These are phyloP conservation scores for Coregonus suidteri DNA, from an alignment of 2,797 vertebrate genomes.

Conservation along the genomic window DNA sequence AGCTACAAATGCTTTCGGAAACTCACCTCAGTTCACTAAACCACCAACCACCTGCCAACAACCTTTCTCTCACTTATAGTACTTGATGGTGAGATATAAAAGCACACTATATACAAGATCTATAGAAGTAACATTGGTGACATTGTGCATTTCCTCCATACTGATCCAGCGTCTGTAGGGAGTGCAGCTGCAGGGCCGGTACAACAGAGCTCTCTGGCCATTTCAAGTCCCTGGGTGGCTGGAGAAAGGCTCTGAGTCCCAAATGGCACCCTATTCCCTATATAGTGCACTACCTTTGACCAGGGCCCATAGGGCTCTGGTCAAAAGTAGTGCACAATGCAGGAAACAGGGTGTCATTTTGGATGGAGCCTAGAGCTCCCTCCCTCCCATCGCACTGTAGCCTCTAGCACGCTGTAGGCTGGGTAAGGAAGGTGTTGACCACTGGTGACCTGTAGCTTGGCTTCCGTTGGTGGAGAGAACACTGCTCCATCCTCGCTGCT, in stretches of 20 bases:
- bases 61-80: conserved; percentile 56
- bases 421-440: conserved; percentile 68
- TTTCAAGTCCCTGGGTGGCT: conserved; percentile 51
- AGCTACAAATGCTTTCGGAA: conserved; percentile 19
- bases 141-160: not conserved
- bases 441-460: conserved; percentile 52
- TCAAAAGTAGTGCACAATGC: no score
- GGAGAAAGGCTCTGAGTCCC: conserved; percentile 39
- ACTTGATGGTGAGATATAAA: conserved; percentile 66
- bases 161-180: conserved; percentile 32
- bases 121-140: conserved; percentile 16
- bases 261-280: no score
- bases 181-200: conserved; percentile 40
- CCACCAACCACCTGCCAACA: not conserved
- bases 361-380: not conserved
- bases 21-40: conserved; percentile 18
- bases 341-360: no score
- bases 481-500: conserved; percentile 58
- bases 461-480: conserved; percentile 54
- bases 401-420: conserved; percentile 56
- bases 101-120: conserved; percentile 50
- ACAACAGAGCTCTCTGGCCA: conserved; percentile 55
- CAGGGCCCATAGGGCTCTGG: no score
- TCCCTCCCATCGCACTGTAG: not conserved
- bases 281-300: no score